phyloP scores from a whole-genome alignment of 2,888 invertebrate genomes.

The Pandemis cinnamomeana region DNA sequence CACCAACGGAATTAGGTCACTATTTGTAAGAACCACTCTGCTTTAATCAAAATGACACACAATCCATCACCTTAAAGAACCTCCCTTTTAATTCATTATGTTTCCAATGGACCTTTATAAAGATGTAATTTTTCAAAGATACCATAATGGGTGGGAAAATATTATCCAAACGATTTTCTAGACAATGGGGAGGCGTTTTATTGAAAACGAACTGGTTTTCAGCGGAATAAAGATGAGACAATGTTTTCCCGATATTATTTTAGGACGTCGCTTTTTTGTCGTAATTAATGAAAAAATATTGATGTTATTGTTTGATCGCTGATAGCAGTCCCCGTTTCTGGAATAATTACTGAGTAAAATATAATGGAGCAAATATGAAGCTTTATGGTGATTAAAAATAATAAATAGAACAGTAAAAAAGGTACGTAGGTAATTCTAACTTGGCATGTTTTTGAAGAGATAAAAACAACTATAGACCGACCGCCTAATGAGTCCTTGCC shows the following conservation, averaged over 20 bases:
- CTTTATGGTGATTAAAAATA: not conserved
- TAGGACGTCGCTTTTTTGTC: not conserved
- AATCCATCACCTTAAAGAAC: constrained; percentile 39
- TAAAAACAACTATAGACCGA: too few relatives aligned
- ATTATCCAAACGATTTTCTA: constrained; percentile 33
- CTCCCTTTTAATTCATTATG: constrained; percentile 33
- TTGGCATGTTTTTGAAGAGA: too few relatives aligned
- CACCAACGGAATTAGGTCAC: constrained; percentile 22
- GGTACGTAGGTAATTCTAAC: too few relatives aligned
- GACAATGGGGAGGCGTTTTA: constrained; percentile 32
- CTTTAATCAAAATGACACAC: constrained; percentile 38
- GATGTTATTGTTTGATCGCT: not conserved
- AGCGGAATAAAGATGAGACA: constrained; percentile 8
- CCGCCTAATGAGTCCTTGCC: too few relatives aligned
- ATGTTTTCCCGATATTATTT: not conserved
- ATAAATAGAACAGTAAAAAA: too few relatives aligned
- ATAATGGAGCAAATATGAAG: too few relatives aligned
- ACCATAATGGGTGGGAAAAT: constrained; percentile 34
- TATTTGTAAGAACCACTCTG: constrained; percentile 34
- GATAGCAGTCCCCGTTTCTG: not conserved
- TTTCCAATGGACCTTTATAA: constrained; percentile 28
- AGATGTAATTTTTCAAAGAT: constrained; percentile 41
- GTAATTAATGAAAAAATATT: not conserved
- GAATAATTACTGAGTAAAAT: not conserved
- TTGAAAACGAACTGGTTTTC: constrained; percentile 28